A percentile compares a stretch with the other conserved stretches of the same genome.
Conservation (phyloP, 35 echinoderm and acorn worm species). For the Amphiura filiformis region DNA sequence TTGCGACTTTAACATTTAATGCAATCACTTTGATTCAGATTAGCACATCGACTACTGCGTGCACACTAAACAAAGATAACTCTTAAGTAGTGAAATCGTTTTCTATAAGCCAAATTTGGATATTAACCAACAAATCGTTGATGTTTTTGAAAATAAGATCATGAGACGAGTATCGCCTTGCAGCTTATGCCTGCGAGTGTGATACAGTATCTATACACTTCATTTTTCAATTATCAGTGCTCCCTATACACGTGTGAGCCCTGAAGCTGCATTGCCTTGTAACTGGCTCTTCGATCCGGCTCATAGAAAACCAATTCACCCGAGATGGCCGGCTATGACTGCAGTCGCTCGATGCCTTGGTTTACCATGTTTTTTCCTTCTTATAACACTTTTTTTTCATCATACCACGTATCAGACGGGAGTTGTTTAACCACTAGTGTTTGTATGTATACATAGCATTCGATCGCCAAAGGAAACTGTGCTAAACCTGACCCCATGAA, state of each 20-base stretch:
- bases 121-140: not conserved
- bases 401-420: not conserved
- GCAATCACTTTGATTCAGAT: too few relatives aligned
- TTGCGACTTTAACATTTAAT: too few relatives aligned
- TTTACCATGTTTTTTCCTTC: not conserved
- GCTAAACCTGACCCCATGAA: not conserved
- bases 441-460: constrained; percentile 12
- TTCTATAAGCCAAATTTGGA: too few relatives aligned
- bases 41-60: too few relatives aligned
- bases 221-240: not conserved
- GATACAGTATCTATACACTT: not conserved
- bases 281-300: not conserved
- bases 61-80: too few relatives aligned
- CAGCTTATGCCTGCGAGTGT: not conserved
- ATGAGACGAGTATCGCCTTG: not conserved
- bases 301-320: not conserved
- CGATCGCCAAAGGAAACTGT: not conserved
- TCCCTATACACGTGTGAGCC: not conserved
- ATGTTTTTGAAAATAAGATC: not conserved
- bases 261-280: not conserved
- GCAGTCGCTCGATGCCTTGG: not conserved
- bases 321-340: not conserved
- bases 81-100: too few relatives aligned
- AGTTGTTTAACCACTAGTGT: not conserved
- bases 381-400: not conserved